Evolutionary conservation across 2,113 vertebrate species (phyloP), one percentile per base, ranked within the genome.

Genomic region (Thunnus thynnus): DNA sequence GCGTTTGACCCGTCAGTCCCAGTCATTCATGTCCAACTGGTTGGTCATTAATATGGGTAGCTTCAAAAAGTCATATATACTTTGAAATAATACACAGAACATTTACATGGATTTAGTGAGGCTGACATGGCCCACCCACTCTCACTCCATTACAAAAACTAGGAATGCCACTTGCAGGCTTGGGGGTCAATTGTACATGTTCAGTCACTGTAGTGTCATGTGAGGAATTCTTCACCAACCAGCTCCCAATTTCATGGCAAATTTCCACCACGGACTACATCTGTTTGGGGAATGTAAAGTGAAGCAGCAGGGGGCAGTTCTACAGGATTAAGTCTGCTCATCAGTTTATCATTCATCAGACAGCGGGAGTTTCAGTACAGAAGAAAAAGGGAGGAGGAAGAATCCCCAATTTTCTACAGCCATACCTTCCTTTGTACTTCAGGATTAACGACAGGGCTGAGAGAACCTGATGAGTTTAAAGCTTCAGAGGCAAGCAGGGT

Each of bases 271-370:
- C 62, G 86, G 79, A 83, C 70, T 91, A 85, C 93, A 92, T 92
- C 88, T 95, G 93, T 94, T 91, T 86, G 71, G 83, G 87, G 90
- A 90, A 90, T 90, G 88, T 92, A 92, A 87, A 93, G 90, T 52
- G 70, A 92, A 82, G 84, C 90, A 83, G 92, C 82, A 25, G 89
- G 91, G 86, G 91, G 76, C 86, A 90, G 78, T 89, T 90, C 87
- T 89, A 78, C 86, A 89, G 92, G 90, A 94, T 95, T 94, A 94
- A 91, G 83, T 69, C 86, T 85, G 92, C 90, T 95, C 93, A 92
- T 94, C 91, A 93, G 89, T 94, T 95, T 93, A 94, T 95, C 94
- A 93, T 94, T 93, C 88, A 90, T 91, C 93, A 93, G 89, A 90
- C 91, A 87, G 88, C 74, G 11, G 86, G 91, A 86, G 85, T 85